Evolutionary conservation across 2,888 invertebrate species (phyloP), one percentile per base, ranked within the genome.

Genomic region (Hirtodrosophila duncani): DNA sequence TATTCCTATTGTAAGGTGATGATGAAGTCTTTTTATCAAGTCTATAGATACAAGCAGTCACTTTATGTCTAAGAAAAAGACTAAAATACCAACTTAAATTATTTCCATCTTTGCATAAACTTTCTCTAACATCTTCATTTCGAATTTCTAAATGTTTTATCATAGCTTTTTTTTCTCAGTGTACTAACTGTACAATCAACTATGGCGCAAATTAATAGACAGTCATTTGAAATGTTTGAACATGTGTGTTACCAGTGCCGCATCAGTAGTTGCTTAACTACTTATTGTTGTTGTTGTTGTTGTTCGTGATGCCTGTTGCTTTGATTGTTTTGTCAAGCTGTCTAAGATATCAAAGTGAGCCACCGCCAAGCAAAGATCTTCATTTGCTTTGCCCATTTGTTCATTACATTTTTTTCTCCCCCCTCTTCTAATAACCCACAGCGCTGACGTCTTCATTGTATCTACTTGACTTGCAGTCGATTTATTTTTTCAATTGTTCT

Each of bases 291-390:
- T 38, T 45, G 50, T 29, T 52, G 34, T 18, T 33, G 38, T 11
- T 51, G 37, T 30, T 37, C 11, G 29, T 57, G 49, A 46, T 36
- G 62, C 42, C 50, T 51, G 67, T 57, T 69, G 67, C 68, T 75
- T 79, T 72, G 81, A 79, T 80, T 81, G 79, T 80, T 81, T 80
- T 80, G 79, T 79, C 79, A 80, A 79, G 81, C 79, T 81, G 79
- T 80, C 79, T 81, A 49, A 59, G 58, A 70, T 81, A 81, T 81
- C 79, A 80, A 80, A 80, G 79, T 45, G 23, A 2, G 60, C 41
- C 58, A 52, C 72, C 70, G 63, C 33, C 31, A 36, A 13, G 31
- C 34, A 36, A 37, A 31, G 48, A 55, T 29, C 44, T 24, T 46
- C 36, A 36, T 46, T 18, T 8, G 9, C 30, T 21, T 23, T n/a